Evolutionary conservation across 1,140 invertebrate genomes (phyloP).

Genomic region (Tyrophagus putrescentiae): DNA sequence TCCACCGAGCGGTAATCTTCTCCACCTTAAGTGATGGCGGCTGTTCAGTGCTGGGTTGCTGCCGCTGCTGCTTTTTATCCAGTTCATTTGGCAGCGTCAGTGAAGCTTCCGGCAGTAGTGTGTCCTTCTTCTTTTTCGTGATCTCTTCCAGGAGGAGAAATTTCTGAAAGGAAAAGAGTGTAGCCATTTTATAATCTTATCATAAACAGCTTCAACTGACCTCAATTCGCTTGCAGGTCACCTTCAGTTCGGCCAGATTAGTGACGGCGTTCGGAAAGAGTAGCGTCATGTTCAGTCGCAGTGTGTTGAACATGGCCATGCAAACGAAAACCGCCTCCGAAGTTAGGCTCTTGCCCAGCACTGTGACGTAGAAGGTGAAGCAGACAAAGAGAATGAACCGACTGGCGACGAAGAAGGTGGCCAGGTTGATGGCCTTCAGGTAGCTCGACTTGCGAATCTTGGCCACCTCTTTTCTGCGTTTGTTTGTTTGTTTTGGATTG

Average conservation of each 20-base stretch:
- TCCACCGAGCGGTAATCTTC: conserved; percentile 15
- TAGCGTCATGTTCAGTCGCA: conserved; percentile 49
- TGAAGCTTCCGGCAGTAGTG: too few species aligned
- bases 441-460: conserved; percentile 50
- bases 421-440: conserved; percentile 49
- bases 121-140: too few species aligned
- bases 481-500: too few species aligned
- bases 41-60: too few species aligned
- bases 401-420: conserved; percentile 37
- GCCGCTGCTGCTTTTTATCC: too few species aligned
- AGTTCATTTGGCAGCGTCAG: too few species aligned
- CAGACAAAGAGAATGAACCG: conserved; percentile 55
- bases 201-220: conserved; percentile 7
- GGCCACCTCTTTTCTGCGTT: conserved; percentile 45
- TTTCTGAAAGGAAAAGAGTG: too few species aligned
- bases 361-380: conserved; percentile 49
- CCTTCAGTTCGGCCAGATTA: conserved; percentile 34
- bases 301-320: conserved; percentile 49
- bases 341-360: conserved; percentile 46
- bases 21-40: neutral
- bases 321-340: conserved; percentile 61
- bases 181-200: conserved; percentile 8
- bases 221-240: conserved; percentile 47
- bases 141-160: neutral
- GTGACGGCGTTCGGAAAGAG: conserved; percentile 55